Base-by-base conservation (phyloP, 2,888 invertebrate genomes). In the Ernsta delagoae region DNA sequence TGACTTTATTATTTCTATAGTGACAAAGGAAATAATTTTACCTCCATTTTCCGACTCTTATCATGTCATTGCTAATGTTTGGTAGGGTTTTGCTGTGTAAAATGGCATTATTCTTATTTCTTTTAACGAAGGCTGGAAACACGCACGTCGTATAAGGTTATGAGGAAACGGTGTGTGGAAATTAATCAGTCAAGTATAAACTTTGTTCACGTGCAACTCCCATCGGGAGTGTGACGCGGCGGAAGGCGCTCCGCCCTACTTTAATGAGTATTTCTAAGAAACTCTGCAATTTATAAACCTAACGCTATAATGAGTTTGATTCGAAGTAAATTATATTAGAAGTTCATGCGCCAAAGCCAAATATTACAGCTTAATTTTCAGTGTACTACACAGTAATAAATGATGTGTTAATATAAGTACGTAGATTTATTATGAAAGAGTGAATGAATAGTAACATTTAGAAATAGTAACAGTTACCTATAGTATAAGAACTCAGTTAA, bases 171-270 rank as follows among this genome's bases (percentile, higher is more conserved):
- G 54, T 53, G 62, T 57, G 67, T 54, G 56, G 56, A 62, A 62
- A 68, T 68, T 61, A 68, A 62, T 68, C 68, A 68, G 56, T 68
- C 68, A 48, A 68, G 68, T 68, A 57, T 68, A 68, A 62, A 68
- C 61, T 48, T 68, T 57, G 62, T 62, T 56, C 68, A 62, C 68
- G 68, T 62, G 68, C 68, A 57, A 57, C n/a, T 34, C 68, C 62
- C 68, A 45, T 62, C 36, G 68, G 68, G 60, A 61, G 36, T 59
- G 59, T 67, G 66, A 34, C 61, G 45, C 54, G 62, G 34, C 56
- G 57, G 56, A 62, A 68, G 56, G 62, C 39, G 66, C 36, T 56
- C 56, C 53, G 56, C 45, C 48, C 54, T 57, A 68, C 62, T 41
- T 61, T 62, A 61, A 61, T 67, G 43, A 67, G 61, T 61, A 68